Percentiles rank a stretch among this genome's conserved stretches.
phyloP scores from a whole-genome alignment of 2,113 vertebrate genomes.

The Rhinoderma darwinii region DNA sequence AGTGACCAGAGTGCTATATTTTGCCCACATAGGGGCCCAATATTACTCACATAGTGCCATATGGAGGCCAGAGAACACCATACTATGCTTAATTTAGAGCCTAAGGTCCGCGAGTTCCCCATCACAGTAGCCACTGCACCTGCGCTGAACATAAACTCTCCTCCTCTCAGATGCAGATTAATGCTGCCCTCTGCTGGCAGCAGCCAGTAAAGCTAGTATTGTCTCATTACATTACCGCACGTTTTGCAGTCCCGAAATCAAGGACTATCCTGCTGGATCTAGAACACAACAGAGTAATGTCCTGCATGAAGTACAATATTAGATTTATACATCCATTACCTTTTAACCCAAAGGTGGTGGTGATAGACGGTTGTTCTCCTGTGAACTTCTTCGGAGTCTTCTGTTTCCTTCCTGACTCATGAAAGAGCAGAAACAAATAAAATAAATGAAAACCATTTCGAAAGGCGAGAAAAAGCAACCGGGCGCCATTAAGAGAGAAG shows the following conservation, averaged over 20 bases:
- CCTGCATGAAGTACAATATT: background rate
- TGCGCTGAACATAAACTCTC: too few relatives aligned
- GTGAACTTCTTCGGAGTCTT: constrained; percentile 99
- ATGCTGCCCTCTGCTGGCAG: background rate
- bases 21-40: background rate
- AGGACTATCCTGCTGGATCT: background rate
- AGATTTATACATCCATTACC: constrained; percentile 69
- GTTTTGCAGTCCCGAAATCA: background rate
- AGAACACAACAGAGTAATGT: background rate
- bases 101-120: too few relatives aligned
- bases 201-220: background rate
- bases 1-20: background rate
- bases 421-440: constrained; percentile 74
- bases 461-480: background rate
- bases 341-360: constrained; percentile 96
- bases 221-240: background rate
- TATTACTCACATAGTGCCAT: background rate
- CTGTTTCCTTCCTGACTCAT: constrained; percentile 98
- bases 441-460: background rate
- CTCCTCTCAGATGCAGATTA: background rate
- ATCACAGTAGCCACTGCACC: background rate
- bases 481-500: background rate
- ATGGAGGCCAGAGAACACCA: background rate
- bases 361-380: constrained; percentile 96
- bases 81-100: too few relatives aligned